A percentile compares a stretch with the other conserved stretches of the same genome.
These are phyloP conservation scores for Ploceus nigricollis DNA, from an alignment of 2,113 vertebrate genomes.

Conservation along the genomic window DNA sequence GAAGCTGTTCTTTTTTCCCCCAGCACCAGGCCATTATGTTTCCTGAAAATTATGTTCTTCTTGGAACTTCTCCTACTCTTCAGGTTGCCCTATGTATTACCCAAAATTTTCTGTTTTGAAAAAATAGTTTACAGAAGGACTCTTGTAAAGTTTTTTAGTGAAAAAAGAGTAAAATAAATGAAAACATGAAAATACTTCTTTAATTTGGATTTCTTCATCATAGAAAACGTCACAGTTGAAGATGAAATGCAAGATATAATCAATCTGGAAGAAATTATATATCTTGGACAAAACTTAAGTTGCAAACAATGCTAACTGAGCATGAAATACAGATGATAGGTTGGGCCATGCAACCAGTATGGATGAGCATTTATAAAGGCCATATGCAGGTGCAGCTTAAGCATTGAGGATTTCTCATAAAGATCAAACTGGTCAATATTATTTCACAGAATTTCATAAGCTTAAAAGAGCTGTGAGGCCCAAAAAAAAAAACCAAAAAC, in stretches of 20 bases:
- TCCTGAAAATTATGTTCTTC: background rate
- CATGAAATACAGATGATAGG: background rate
- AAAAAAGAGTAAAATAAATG: background rate
- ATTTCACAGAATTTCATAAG: background rate
- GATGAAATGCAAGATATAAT: background rate
- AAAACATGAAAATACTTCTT: background rate
- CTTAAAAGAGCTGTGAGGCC: background rate
- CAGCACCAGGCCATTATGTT: background rate
- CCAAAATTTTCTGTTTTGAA: background rate
- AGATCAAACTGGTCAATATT: background rate
- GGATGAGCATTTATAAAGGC: background rate
- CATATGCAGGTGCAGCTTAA: background rate
- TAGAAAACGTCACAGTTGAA: background rate
- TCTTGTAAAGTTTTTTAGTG: background rate
- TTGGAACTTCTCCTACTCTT: background rate
- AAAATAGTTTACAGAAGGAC: background rate
- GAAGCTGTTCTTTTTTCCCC: accelerated
- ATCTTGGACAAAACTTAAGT: background rate
- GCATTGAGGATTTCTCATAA: background rate
- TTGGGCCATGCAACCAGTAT: background rate
- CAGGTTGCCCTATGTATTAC: background rate
- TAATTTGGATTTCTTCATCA: background rate
- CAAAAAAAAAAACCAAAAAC: background rate
- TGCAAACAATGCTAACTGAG: background rate
- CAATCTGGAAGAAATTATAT: background rate